Base-by-base conservation (phyloP, 2,888 invertebrate species). In the Mimachlamys varia region DNA sequence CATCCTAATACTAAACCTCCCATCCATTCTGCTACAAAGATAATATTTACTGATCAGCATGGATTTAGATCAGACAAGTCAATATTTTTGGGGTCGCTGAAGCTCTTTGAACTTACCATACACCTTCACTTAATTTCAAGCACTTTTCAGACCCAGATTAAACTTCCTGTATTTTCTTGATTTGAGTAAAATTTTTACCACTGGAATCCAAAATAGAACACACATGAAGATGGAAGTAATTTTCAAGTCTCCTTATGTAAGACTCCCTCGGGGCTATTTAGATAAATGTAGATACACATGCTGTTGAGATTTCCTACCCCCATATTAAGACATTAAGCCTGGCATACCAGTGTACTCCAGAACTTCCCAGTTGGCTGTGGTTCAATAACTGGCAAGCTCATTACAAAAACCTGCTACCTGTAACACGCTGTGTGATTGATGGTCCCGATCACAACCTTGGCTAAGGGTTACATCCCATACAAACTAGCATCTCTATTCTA, bases 301-400 rank as follows among this genome's bases (percentile, higher is more conserved):
- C 15, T 76, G 33, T 33, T 13, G 76, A 76, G 76, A 76, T 76
- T 76, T 15, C 76, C 33, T 76, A 33, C 76, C 76, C 76, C 76
- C 76, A 76, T 76, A 76, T 76, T 33, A 76, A 76, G 76, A 76
- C 76, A 62, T 62, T 62, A 62, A 62, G 62, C n/a, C n/a, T 62
- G 22, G 62, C 62, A 76, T 76, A 76, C 33, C 76, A 76, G 76
- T 33, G 76, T 33, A 76, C 76, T 76, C 33, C 76, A 76, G 76
- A 76, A 76, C 12, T 76, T 76, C 76, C 76, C 0, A 33, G 76
- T 76, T 76, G 76, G 76, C 76, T 33, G 0, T 27, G 76, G 76
- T 76, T 76, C 76, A 76, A 76, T 76, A 76, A 10, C 7, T 33
- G 17, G 27, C 33, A 76, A 17, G 33, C 76, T 33, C 76, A 76